Percentiles rank a stretch among this genome's conserved stretches.
phyloP scores from a whole-genome alignment of 2,888 invertebrate species.

The Orchesellides sinensis region DNA sequence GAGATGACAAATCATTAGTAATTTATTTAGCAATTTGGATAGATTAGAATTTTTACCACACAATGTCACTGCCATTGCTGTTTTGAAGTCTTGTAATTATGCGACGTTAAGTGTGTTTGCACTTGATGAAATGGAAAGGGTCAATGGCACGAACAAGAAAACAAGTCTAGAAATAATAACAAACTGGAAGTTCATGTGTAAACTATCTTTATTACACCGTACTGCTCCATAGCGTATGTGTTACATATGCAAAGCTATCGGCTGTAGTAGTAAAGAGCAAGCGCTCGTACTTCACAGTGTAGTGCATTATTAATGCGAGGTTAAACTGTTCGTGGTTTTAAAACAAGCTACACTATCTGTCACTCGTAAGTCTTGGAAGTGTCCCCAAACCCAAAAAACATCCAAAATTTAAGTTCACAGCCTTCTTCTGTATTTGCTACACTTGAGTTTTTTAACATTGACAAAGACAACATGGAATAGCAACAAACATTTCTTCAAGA shows the following conservation, averaged over 20 bases:
- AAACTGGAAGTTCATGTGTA: constrained; percentile 14
- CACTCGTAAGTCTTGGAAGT: constrained; percentile 1
- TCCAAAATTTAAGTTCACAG: too few relatives aligned
- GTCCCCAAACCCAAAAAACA: constrained; percentile 9
- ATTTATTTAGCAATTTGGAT: too few relatives aligned
- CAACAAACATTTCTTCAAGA: too few relatives aligned
- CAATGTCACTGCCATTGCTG: too few relatives aligned
- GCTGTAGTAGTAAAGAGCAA: constrained; percentile 14
- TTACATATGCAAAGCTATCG: not conserved
- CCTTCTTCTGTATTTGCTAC: too few relatives aligned
- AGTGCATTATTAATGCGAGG: not conserved
- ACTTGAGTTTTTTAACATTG: too few relatives aligned
- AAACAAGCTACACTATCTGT: not conserved
- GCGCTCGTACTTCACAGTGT: too few relatives aligned
- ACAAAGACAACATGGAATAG: too few relatives aligned
- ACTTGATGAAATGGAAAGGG: constrained; percentile 30
- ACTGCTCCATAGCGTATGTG: not conserved
- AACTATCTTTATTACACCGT: too few relatives aligned
- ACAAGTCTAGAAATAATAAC: constrained; percentile 22
- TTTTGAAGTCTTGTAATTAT: too few relatives aligned
- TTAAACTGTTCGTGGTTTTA: not conserved
- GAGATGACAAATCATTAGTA: too few relatives aligned
- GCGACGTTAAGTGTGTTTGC: not conserved
- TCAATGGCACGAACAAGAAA: constrained; percentile 40
- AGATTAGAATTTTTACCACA: too few relatives aligned